Percentiles rank a stretch among this genome's conserved stretches.
These are phyloP conservation scores for Tachycineta bicolor DNA, from an alignment of 2,113 vertebrate species.

Conservation along the genomic window DNA sequence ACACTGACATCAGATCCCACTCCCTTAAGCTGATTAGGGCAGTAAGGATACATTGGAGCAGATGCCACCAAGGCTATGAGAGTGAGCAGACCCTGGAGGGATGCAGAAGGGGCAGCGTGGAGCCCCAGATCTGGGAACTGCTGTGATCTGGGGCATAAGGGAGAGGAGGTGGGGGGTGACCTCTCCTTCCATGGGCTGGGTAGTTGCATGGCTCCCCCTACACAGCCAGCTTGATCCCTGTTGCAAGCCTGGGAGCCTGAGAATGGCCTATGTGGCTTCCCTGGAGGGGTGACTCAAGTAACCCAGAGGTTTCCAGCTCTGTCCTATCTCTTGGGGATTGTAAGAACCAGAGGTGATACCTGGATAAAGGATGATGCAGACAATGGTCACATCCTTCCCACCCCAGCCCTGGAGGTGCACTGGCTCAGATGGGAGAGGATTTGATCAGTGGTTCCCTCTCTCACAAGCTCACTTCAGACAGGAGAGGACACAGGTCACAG, in stretches of 20 bases:
- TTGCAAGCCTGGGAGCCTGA: background rate
- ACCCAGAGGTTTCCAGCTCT: background rate
- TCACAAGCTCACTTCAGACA: background rate
- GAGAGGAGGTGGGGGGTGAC: background rate
- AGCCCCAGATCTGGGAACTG: background rate
- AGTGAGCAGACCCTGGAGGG: background rate
- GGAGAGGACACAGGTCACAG: constrained; percentile 21
- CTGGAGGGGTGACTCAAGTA: background rate
- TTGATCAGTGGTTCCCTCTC: background rate
- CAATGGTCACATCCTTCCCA: background rate
- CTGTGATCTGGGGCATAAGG: background rate
- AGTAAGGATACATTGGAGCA: background rate
- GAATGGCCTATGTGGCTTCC: background rate
- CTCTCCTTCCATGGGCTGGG: background rate
- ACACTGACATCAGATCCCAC: background rate
- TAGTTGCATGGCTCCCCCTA: background rate
- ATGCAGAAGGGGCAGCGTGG: background rate
- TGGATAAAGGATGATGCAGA: background rate
- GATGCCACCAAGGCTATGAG: background rate
- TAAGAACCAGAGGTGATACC: background rate
- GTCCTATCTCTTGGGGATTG: background rate
- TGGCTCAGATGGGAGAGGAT: background rate
- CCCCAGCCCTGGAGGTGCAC: background rate
- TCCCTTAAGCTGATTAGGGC: constrained; percentile 43
- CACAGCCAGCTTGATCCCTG: background rate